A percentile compares a stretch with the other conserved stretches of the same genome.
Conservation (phyloP, 2,888 invertebrate genomes). For the Drosophila niveifrons region DNA sequence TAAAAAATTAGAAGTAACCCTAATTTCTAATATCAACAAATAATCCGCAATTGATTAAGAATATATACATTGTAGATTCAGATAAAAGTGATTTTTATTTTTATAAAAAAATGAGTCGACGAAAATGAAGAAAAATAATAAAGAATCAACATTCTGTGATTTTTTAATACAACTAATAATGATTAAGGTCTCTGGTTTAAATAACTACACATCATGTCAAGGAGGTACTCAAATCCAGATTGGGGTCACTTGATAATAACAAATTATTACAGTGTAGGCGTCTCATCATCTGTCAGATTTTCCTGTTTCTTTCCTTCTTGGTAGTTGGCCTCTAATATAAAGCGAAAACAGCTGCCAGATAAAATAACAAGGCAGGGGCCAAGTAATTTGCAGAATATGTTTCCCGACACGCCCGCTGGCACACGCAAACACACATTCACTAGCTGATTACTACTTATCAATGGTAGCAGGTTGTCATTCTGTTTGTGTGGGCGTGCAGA, state of each 20-base stretch:
- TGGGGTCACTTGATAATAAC: slow-evolving; percentile 56
- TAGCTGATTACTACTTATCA: slow-evolving; percentile 40
- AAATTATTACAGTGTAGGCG: slow-evolving; percentile 43
- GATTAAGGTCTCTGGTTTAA: not conserved
- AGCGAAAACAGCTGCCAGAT: slow-evolving; percentile 53
- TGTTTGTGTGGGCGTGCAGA: slow-evolving; percentile 6
- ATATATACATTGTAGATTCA: no score
- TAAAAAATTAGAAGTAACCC: no score
- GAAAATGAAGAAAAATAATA: no score
- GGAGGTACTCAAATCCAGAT: slow-evolving; percentile 52
- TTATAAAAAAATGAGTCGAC: no score
- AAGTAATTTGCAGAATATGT: slow-evolving; percentile 48
- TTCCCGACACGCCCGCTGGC: slow-evolving; percentile 33
- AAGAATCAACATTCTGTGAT: no score
- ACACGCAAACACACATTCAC: slow-evolving; percentile 12
- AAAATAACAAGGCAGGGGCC: slow-evolving; percentile 43
- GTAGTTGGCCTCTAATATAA: slow-evolving; percentile 54
- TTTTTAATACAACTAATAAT: no score
- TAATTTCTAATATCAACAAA: no score
- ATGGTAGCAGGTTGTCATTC: slow-evolving; percentile 39
- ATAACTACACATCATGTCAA: not conserved
- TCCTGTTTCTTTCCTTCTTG: not conserved
- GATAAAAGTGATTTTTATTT: no score
- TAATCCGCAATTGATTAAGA: no score
- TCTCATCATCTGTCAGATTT: slow-evolving; percentile 10